Evolutionary conservation across 1,140 invertebrate genomes (phyloP).

Genomic region (Panulirus ornatus): DNA sequence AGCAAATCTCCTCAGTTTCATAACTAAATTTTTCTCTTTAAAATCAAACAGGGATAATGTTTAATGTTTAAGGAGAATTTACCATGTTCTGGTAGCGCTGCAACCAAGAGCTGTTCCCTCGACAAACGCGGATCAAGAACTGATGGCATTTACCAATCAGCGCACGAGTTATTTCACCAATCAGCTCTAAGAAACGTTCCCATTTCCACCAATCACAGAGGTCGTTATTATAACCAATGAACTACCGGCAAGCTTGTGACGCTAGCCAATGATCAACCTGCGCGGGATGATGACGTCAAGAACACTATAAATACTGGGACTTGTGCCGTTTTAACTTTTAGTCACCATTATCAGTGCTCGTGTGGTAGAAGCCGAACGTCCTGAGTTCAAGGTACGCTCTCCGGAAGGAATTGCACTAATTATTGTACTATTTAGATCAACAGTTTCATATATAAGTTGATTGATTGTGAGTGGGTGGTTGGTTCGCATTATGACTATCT

Average conservation of each 20-base stretch:
- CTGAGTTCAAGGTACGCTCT: constrained; percentile 42
- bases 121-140: constrained; percentile 61
- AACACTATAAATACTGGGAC: constrained; percentile 61
- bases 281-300: constrained; percentile 49
- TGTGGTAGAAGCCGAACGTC: neutral
- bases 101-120: constrained; percentile 42
- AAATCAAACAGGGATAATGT: too few relatives aligned
- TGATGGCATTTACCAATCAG: constrained; percentile 58
- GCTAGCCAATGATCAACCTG: neutral
- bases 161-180: constrained; percentile 30
- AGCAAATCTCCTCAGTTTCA: too few relatives aligned
- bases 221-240: constrained; percentile 65
- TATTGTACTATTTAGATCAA: too few relatives aligned
- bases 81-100: neutral
- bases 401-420: too few relatives aligned
- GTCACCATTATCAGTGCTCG: constrained; percentile 52
- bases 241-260: neutral
- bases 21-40: too few relatives aligned
- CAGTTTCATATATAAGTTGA: too few relatives aligned
- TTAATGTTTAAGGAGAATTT: constrained; percentile 24
- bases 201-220: constrained; percentile 45
- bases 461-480: too few relatives aligned
- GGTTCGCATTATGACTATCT: too few relatives aligned
- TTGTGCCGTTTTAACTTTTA: constrained; percentile 68
- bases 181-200: constrained; percentile 30